Evolutionary conservation across 2,797 vertebrate genomes (phyloP).

Genomic region (Alauda arvensis): DNA sequence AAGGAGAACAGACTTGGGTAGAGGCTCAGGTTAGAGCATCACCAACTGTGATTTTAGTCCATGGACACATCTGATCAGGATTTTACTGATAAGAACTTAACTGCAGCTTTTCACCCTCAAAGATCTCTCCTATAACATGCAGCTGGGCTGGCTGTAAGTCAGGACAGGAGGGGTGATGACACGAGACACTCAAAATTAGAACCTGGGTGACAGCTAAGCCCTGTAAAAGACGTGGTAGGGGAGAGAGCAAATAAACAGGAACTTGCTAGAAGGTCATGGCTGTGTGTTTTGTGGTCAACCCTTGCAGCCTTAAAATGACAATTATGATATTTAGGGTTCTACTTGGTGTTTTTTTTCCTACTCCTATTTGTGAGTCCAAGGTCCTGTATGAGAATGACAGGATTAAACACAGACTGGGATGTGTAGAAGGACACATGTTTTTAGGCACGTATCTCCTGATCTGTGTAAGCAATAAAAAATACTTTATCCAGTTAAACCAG

Average conservation of each 20-base stretch:
- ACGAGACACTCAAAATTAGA: not conserved
- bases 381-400: not conserved
- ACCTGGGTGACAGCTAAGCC: not conserved
- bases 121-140: not conserved
- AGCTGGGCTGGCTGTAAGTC: not conserved
- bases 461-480: not conserved
- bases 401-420: not conserved
- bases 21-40: not conserved
- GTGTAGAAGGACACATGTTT: not conserved
- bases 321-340: not conserved
- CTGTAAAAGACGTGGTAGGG: accelerated
- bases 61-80: not conserved
- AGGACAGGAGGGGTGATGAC: not conserved
- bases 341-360: not conserved
- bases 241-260: not conserved
- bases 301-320: not conserved
- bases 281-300: not conserved
- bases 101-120: not conserved
- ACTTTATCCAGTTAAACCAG: not conserved
- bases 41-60: not conserved
- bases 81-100: not conserved
- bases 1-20: not conserved
- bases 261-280: not conserved
- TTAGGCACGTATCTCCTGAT: accelerated
- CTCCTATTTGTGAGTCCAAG: not conserved